Percentiles rank a stretch among this genome's conserved stretches.
These are phyloP conservation scores for Trogon surrucura DNA, from an alignment of 2,113 vertebrate species.

Conservation along the genomic window DNA sequence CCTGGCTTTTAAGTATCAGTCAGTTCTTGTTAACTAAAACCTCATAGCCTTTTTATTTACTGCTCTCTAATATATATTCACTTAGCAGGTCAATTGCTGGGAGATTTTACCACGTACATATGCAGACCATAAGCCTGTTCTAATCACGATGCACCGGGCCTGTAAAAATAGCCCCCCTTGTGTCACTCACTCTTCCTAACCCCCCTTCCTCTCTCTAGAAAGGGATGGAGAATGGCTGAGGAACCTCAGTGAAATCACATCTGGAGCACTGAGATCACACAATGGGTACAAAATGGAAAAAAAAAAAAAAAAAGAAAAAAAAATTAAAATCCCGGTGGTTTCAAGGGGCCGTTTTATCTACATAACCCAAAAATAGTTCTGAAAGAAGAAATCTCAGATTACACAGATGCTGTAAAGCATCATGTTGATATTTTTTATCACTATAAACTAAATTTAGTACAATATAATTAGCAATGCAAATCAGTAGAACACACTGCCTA, in stretches of 20 bases:
- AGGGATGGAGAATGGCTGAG: slow-evolving; percentile 44
- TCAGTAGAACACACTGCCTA: background rate
- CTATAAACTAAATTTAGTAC: slow-evolving; percentile 50
- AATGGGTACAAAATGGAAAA: background rate
- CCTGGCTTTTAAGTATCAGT: slow-evolving; percentile 77
- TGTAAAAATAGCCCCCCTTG: slow-evolving; percentile 14
- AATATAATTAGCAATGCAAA: slow-evolving; percentile 57
- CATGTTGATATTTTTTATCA: slow-evolving; percentile 45
- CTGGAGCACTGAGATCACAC: slow-evolving; percentile 54
- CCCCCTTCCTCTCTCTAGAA: slow-evolving; percentile 55
- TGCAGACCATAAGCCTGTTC: slow-evolving; percentile 42
- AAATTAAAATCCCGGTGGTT: background rate
- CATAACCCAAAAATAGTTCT: slow-evolving; percentile 43
- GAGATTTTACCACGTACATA: slow-evolving; percentile 56
- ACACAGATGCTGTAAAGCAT: slow-evolving; percentile 13
- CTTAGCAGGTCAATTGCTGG: slow-evolving; percentile 68
- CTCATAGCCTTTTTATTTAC: slow-evolving; percentile 67
- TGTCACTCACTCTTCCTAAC: slow-evolving; percentile 8
- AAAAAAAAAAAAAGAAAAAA: background rate
- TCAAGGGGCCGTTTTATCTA: slow-evolving; percentile 57
- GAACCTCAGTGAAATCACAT: slow-evolving; percentile 43
- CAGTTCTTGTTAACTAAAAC: slow-evolving; percentile 77
- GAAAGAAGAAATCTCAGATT: slow-evolving; percentile 22
- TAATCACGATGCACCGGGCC: slow-evolving; percentile 21
- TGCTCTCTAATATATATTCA: slow-evolving; percentile 61